phyloP scores from a whole-genome alignment of 2,888 invertebrate species.

The Amiota mariae region DNA sequence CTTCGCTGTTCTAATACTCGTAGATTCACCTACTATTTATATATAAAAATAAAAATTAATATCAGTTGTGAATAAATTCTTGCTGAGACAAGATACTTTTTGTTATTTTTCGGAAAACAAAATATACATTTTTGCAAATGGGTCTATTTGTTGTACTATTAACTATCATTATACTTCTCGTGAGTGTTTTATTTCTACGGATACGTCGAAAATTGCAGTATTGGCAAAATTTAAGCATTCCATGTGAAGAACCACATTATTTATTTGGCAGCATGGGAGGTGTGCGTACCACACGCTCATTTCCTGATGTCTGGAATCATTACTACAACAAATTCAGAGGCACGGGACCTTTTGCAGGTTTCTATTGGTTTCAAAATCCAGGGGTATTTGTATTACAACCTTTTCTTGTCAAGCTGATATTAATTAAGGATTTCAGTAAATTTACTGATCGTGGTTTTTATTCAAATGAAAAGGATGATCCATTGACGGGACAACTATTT shows the following conservation, averaged over 20 bases:
- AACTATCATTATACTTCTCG: background rate
- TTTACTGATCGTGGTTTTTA: conserved; percentile 68
- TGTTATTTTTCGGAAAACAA: no score
- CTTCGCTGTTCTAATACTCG: no score
- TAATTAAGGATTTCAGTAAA: conserved; percentile 67
- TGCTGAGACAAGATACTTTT: no score
- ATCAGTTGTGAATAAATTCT: no score
- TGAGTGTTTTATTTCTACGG: no score
- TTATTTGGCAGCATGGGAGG: background rate
- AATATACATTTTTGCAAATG: background rate
- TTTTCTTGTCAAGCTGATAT: conserved; percentile 61
- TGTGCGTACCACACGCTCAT: background rate
- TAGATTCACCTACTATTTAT: no score
- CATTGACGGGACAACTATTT: conserved; percentile 70
- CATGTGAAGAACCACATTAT: background rate
- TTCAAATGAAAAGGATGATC: conserved; percentile 68
- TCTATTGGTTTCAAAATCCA: conserved; percentile 58
- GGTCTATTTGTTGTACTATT: background rate
- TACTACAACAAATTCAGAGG: conserved; percentile 58
- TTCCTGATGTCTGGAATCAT: background rate
- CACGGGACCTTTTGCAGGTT: conserved; percentile 64
- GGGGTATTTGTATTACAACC: conserved; percentile 58
- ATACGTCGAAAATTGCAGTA: background rate
- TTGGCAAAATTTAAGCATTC: conserved; percentile 2
- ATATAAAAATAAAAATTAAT: no score